These are phyloP conservation scores for Acanthoscelides obtectus DNA, from an alignment of 2,888 invertebrate species.

Conservation along the genomic window DNA sequence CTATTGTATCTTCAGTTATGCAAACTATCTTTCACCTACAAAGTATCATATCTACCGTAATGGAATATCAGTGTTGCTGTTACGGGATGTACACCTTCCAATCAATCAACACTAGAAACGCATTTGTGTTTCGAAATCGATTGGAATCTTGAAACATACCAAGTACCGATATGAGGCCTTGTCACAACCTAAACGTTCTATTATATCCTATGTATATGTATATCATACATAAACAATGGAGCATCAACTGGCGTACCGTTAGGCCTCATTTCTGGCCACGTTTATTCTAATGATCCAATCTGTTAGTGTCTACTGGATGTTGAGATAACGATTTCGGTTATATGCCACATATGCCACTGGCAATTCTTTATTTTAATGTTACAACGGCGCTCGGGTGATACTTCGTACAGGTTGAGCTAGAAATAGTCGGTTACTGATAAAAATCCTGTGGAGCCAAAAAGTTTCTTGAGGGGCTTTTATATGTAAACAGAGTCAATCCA, in stretches of 20 bases:
- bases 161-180: neutral
- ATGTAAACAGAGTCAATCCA: too few relatives aligned
- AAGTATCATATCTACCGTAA: neutral
- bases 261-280: neutral
- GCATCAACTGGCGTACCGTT: neutral
- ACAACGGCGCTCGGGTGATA: neutral
- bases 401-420: too few relatives aligned
- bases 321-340: neutral
- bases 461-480: too few relatives aligned
- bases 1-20: too few relatives aligned
- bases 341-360: neutral
- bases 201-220: neutral
- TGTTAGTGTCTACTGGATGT: neutral
- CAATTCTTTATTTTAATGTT: neutral
- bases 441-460: too few relatives aligned
- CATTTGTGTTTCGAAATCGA: neutral
- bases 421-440: too few relatives aligned
- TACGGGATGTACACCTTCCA: neutral
- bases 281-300: neutral
- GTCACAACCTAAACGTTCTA: neutral
- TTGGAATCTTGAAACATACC: neutral
- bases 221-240: neutral
- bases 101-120: neutral
- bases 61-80: neutral
- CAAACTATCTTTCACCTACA: too few relatives aligned